Evolutionary conservation across 23 tunicate species (phyloP).

Genomic region (Styela clava): DNA sequence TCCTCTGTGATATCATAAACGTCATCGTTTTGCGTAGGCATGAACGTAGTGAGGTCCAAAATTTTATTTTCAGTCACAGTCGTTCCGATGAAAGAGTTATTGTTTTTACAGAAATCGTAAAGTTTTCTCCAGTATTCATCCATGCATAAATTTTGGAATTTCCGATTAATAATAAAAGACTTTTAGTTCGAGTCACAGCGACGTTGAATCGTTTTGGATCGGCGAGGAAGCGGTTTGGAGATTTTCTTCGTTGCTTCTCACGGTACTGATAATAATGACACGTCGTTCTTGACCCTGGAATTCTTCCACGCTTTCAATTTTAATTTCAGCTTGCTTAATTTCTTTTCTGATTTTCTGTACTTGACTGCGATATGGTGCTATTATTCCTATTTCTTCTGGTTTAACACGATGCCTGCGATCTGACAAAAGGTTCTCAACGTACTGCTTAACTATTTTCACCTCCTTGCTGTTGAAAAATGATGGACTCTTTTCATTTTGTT

Average conservation of each 20-base stretch:
- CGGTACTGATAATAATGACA: constrained; percentile 61
- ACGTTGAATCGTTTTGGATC: constrained; percentile 47
- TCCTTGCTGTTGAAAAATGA: constrained; percentile 76
- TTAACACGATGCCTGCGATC: constrained; percentile 27
- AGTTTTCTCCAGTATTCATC: constrained; percentile 29
- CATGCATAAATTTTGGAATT: neutral
- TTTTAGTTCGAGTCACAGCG: constrained; percentile 18
- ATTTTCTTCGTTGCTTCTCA: constrained; percentile 32
- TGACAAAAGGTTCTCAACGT: constrained; percentile 25
- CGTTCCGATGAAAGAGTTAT: neutral
- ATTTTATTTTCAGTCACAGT: neutral
- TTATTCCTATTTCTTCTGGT: constrained; percentile 53
- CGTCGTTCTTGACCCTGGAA: constrained; percentile 56
- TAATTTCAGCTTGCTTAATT: constrained; percentile 21
- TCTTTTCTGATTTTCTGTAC: constrained; percentile 25
- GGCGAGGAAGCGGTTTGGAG: no score
- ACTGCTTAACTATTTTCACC: constrained; percentile 29
- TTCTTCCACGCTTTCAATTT: constrained; percentile 48
- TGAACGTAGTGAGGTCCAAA: neutral
- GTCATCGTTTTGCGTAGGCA: neutral
- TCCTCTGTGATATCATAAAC: neutral
- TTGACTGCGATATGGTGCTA: constrained; percentile 85
- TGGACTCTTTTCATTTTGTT: constrained; percentile 59
- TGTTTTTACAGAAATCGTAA: constrained; percentile 39
- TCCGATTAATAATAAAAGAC: neutral